A percentile compares a stretch with the other conserved stretches of the same genome.
Evolutionary conservation across 2,888 invertebrate genomes (phyloP).

Genomic region (Brassicogethes aeneus): DNA sequence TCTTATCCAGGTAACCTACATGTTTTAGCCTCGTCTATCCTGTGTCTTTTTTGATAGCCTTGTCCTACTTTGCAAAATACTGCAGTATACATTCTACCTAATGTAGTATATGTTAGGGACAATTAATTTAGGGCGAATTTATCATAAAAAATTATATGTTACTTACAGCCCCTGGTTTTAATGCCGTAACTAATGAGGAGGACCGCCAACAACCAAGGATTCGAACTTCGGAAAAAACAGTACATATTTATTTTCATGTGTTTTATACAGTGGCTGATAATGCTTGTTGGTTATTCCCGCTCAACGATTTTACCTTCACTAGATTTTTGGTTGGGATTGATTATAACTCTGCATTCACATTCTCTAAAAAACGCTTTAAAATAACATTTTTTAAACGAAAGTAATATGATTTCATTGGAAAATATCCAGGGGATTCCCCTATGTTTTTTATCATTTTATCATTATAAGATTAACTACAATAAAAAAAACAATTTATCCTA

Average conservation of each 20-base stretch:
- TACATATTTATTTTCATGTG: conserved; percentile 45
- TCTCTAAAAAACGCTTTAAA: no score
- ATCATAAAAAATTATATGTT: conserved; percentile 40
- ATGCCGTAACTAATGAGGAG: conserved; percentile 29
- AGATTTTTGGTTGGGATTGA: conserved; percentile 41
- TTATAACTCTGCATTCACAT: conserved; percentile 33
- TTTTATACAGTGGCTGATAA: conserved; percentile 42
- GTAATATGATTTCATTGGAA: no score
- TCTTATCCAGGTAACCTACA: conserved; percentile 33
- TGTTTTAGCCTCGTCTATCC: conserved; percentile 34
- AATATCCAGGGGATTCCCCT: no score
- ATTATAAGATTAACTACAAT: no score
- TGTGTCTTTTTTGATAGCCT: conserved; percentile 36
- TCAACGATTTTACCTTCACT: conserved; percentile 44
- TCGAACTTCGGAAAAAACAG: conserved; percentile 38
- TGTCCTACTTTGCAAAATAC: conserved; percentile 40
- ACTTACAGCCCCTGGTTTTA: conserved; percentile 40
- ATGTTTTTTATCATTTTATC: no score
- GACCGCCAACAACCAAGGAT: conserved; percentile 29
- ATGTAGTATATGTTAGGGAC: conserved; percentile 22
- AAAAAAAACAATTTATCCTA: no score
- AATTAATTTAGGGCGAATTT: conserved; percentile 33
- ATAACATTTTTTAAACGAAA: no score
- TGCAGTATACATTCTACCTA: conserved; percentile 27
- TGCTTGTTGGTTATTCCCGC: conserved; percentile 45